Percentiles rank a stretch among this genome's conserved stretches.
These are phyloP conservation scores for Epirrhoe alternata DNA, from an alignment of 2,888 invertebrate genomes.

Conservation along the genomic window DNA sequence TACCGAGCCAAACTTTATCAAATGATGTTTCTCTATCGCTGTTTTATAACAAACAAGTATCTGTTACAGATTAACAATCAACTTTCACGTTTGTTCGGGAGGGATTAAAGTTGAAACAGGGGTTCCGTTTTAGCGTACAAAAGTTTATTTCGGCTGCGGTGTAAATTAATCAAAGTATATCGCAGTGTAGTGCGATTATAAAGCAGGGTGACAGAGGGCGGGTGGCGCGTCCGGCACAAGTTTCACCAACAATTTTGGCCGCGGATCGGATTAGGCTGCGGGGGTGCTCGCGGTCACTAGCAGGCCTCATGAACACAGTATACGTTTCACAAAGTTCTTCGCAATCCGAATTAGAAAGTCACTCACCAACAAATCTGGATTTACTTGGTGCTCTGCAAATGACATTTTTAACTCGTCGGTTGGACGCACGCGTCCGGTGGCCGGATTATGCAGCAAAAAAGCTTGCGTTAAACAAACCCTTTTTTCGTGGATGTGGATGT, in stretches of 20 bases:
- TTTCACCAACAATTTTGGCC: conserved; percentile 72
- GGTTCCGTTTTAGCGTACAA: conserved; percentile 72
- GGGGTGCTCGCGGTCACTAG: conserved; percentile 74
- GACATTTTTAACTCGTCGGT: conserved; percentile 73
- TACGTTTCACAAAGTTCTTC: conserved; percentile 83
- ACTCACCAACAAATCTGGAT: conserved; percentile 80
- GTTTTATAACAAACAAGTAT: conserved; percentile 60
- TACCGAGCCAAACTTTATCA: conserved; percentile 54
- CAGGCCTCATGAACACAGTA: conserved; percentile 79
- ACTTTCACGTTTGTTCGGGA: conserved; percentile 66
- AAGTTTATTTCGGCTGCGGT: conserved; percentile 77
- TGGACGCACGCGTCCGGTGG: conserved; percentile 61
- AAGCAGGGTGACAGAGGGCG: conserved; percentile 58
- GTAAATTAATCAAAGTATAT: conserved; percentile 81
- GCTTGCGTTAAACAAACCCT: conserved; percentile 71
- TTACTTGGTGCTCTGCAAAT: conserved; percentile 74
- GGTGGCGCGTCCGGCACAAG: conserved; percentile 64
- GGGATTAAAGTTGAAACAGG: conserved; percentile 73
- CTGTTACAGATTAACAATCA: conserved; percentile 71
- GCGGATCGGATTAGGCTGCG: conserved; percentile 77
- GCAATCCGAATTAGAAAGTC: conserved; percentile 80
- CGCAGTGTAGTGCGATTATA: conserved; percentile 71
- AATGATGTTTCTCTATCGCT: conserved; percentile 55
- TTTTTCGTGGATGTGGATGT: conserved; percentile 71
- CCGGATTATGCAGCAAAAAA: conserved; percentile 78